Percentiles rank a stretch among this genome's conserved stretches.
Evolutionary conservation across 2,113 vertebrate genomes (phyloP).

Genomic region (Camelus dromedarius): DNA sequence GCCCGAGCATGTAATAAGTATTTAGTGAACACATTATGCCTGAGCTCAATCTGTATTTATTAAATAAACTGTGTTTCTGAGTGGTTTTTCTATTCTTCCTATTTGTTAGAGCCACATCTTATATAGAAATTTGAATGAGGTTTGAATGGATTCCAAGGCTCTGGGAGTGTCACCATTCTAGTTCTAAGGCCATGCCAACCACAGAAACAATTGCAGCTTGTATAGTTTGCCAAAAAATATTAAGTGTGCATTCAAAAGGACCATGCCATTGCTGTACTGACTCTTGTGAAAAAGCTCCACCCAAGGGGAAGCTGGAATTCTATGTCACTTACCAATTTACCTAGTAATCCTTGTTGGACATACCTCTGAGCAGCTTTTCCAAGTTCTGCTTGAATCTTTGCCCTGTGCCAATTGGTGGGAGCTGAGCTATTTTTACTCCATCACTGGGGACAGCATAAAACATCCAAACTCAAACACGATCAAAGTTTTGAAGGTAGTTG

Average conservation of each 20-base stretch:
- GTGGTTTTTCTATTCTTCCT: not conserved
- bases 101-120: not conserved
- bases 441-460: not conserved
- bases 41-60: not conserved
- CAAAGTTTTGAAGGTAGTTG: not conserved
- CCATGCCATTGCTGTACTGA: not conserved
- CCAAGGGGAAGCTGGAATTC: not conserved
- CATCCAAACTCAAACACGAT: not conserved
- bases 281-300: not conserved
- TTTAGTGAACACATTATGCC: too few species aligned
- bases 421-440: not conserved
- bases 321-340: not conserved
- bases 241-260: not conserved
- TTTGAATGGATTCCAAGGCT: constrained; percentile 19
- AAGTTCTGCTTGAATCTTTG: not conserved
- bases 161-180: not conserved
- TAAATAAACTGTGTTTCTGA: not conserved
- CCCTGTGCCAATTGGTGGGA: not conserved
- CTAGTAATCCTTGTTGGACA: not conserved
- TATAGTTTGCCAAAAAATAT: not conserved
- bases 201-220: not conserved
- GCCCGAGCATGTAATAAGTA: too few species aligned
- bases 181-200: not conserved
- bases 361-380: not conserved
- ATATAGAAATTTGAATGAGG: not conserved